A percentile compares a stretch with the other conserved stretches of the same genome.
Conservation (phyloP, 2,113 vertebrate genomes). For the Pterocles burchelli region DNA sequence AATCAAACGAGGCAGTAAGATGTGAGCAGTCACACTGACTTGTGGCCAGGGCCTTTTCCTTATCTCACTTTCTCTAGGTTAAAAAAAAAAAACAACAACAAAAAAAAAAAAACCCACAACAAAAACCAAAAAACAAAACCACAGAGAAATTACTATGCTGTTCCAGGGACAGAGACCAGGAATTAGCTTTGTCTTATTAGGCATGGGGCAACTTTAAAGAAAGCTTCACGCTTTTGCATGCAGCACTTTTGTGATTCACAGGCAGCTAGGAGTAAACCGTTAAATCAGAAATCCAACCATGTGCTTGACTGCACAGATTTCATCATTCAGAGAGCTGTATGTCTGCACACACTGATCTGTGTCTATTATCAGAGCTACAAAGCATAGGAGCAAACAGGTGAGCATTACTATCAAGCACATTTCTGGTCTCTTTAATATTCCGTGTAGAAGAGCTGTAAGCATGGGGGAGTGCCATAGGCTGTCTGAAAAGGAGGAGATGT, state of each 20-base stretch:
- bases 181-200: neutral
- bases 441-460: neutral
- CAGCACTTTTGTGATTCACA: neutral
- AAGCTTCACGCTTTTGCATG: neutral
- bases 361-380: constrained; percentile 7
- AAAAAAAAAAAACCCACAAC: neutral
- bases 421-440: neutral
- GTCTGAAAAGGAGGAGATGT: neutral
- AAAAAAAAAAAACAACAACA: neutral
- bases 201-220: neutral
- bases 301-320: neutral
- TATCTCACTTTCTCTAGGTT: neutral
- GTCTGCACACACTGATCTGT: constrained; percentile 26
- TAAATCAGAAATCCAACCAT: neutral
- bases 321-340: constrained; percentile 3
- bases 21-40: rapidly evolving
- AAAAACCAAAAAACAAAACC: no score
- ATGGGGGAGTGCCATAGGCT: neutral
- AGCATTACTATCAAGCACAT: neutral
- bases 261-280: neutral
- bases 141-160: neutral
- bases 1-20: neutral
- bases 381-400: neutral
- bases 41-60: neutral
- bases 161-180: neutral